Evolutionary conservation across 2,113 vertebrate genomes (phyloP).

Genomic region (Coracopsis vasa): DNA sequence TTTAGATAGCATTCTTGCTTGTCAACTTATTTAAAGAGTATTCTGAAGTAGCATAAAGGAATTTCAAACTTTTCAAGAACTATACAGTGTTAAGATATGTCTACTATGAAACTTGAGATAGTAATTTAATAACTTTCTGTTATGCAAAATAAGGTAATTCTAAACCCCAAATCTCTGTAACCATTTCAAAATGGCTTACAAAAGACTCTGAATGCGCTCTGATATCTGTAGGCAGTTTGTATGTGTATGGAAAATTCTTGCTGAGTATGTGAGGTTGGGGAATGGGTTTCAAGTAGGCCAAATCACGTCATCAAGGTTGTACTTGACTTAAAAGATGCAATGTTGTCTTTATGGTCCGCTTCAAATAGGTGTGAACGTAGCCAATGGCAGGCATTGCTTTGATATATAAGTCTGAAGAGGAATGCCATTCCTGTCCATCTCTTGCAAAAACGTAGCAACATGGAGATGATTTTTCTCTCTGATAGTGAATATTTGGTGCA

Average conservation of each 20-base stretch:
- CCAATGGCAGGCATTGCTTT: background rate
- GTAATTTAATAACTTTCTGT: background rate
- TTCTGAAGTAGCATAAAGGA: background rate
- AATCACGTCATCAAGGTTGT: background rate
- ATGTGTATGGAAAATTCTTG: background rate
- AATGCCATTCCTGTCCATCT: background rate
- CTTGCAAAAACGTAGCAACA: background rate
- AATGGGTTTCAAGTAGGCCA: background rate
- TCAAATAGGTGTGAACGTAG: background rate
- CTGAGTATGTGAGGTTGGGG: background rate
- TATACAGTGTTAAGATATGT: background rate
- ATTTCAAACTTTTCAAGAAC: slow-evolving; percentile 18
- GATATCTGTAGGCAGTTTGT: background rate
- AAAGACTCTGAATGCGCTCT: background rate
- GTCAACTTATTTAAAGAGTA: slow-evolving; percentile 30
- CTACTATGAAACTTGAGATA: background rate
- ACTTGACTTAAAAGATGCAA: background rate
- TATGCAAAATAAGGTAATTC: background rate
- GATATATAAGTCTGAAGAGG: background rate
- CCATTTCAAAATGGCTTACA: background rate
- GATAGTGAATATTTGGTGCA: background rate
- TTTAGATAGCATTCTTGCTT: slow-evolving; percentile 27
- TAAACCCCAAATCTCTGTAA: background rate
- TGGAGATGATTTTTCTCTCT: background rate
- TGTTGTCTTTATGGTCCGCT: background rate